Evolutionary conservation across 2,888 invertebrate species (phyloP).

Genomic region (Melipona beecheii): DNA sequence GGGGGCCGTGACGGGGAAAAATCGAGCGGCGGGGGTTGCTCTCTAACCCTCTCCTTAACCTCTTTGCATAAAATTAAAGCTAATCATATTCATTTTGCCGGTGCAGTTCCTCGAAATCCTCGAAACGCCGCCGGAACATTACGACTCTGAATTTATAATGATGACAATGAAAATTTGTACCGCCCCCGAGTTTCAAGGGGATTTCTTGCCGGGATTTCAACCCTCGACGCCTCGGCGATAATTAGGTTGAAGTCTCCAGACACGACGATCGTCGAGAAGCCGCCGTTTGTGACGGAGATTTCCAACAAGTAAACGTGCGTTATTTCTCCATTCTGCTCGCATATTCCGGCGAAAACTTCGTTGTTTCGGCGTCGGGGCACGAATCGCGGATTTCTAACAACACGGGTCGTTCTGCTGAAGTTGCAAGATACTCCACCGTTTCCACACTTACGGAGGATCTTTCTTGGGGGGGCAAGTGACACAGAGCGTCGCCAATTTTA

Average conservation of each 20-base stretch:
- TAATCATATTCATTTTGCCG: conserved; percentile 54
- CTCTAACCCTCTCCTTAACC: conserved; percentile 49
- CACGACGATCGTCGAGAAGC: conserved; percentile 1
- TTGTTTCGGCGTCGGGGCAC: neutral
- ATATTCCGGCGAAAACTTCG: neutral
- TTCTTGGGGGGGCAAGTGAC: neutral
- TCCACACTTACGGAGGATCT: neutral
- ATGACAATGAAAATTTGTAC: conserved; percentile 58
- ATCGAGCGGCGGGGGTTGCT: neutral
- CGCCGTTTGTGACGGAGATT: conserved; percentile 8
- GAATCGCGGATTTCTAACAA: neutral
- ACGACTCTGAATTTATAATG: conserved; percentile 51
- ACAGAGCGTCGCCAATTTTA: too few species aligned
- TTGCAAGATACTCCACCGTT: neutral
- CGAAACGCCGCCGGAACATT: conserved; percentile 37
- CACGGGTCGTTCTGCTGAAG: neutral
- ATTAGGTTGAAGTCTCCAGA: conserved; percentile 37
- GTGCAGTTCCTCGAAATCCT: conserved; percentile 50
- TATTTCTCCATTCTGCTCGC: neutral
- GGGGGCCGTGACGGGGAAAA: neutral
- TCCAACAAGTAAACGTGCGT: conserved; percentile 5
- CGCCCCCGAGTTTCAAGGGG: conserved; percentile 10
- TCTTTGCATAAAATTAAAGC: conserved; percentile 60
- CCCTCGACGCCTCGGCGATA: conserved; percentile 16
- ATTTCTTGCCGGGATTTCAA: conserved; percentile 27